phyloP scores from a whole-genome alignment of 2,888 invertebrate genomes.

The Cosmia pyralina region DNA sequence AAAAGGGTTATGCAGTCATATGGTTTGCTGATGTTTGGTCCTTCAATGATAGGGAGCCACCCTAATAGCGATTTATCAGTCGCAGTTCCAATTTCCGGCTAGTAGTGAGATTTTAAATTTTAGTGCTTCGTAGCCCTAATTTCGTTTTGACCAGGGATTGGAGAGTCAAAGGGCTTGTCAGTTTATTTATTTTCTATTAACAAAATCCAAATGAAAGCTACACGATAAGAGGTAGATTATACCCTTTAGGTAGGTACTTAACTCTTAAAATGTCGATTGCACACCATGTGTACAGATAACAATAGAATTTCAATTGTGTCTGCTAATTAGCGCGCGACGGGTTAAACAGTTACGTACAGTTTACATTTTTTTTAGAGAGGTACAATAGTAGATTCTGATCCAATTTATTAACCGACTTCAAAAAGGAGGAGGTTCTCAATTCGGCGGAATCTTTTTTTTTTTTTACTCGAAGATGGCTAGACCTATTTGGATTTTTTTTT shows the following conservation, averaged over 20 bases:
- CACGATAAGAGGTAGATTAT: background rate
- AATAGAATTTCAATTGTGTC: too few relatives aligned
- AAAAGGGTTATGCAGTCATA: constrained; percentile 2
- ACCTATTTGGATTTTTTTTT: too few relatives aligned
- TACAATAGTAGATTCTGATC: background rate
- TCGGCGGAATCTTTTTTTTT: too few relatives aligned
- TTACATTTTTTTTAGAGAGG: background rate
- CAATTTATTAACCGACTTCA: too few relatives aligned
- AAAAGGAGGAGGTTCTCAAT: too few relatives aligned
- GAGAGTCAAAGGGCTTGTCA: background rate
- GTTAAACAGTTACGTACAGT: too few relatives aligned
- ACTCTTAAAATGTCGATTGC: too few relatives aligned
- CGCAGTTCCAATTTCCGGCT: constrained; percentile 41
- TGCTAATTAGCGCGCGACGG: too few relatives aligned
- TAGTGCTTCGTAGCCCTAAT: background rate
- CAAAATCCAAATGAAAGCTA: background rate
- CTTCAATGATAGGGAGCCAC: constrained; percentile 31
- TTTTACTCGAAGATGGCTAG: too few relatives aligned
- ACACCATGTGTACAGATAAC: too few relatives aligned
- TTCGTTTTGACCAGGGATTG: constrained; percentile 23
- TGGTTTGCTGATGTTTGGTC: constrained; percentile 29
- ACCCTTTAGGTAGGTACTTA: background rate
- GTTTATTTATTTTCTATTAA: background rate
- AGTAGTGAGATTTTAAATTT: constrained; percentile 17
- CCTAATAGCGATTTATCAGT: constrained; percentile 43